These are phyloP conservation scores for Pollachius pollachius DNA, from an alignment of 2,113 vertebrate species.

Conservation along the genomic window DNA sequence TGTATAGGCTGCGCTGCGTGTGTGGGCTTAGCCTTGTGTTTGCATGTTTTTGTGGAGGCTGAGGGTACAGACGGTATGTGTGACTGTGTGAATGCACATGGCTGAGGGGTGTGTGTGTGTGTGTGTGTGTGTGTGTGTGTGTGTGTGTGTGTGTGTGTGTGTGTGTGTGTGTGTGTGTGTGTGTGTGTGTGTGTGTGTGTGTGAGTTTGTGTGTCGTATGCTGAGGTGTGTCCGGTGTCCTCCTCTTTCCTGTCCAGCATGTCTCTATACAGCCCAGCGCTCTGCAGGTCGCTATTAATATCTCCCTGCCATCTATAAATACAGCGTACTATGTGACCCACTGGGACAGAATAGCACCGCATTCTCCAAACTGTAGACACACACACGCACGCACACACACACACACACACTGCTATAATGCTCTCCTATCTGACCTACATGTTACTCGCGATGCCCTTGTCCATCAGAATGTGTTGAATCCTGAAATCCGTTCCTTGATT, in stretches of 20 bases:
- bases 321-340: constrained; percentile 54
- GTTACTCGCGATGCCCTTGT: neutral
- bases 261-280: constrained; percentile 47
- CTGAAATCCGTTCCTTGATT: neutral
- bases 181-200: neutral
- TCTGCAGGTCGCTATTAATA: constrained; percentile 58
- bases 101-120: neutral
- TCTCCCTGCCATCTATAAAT: constrained; percentile 54
- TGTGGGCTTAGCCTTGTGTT: constrained; percentile 3
- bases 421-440: constrained; percentile 1
- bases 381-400: constrained; percentile 12
- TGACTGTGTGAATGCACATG: neutral
- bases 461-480: neutral
- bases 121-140: constrained; percentile 12
- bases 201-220: constrained; percentile 33
- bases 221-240: constrained; percentile 28
- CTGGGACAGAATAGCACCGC: constrained; percentile 53
- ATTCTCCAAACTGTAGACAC: constrained; percentile 8
- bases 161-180: constrained; percentile 13
- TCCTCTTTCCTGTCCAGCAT: constrained; percentile 38
- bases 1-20: constrained; percentile 18
- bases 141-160: constrained; percentile 29
- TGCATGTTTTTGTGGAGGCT: constrained; percentile 18
- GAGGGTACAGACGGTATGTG: too few species aligned
- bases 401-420: neutral